These are phyloP conservation scores for Dromiciops gliroides DNA, from an alignment of 2,113 vertebrate species.

Conservation along the genomic window DNA sequence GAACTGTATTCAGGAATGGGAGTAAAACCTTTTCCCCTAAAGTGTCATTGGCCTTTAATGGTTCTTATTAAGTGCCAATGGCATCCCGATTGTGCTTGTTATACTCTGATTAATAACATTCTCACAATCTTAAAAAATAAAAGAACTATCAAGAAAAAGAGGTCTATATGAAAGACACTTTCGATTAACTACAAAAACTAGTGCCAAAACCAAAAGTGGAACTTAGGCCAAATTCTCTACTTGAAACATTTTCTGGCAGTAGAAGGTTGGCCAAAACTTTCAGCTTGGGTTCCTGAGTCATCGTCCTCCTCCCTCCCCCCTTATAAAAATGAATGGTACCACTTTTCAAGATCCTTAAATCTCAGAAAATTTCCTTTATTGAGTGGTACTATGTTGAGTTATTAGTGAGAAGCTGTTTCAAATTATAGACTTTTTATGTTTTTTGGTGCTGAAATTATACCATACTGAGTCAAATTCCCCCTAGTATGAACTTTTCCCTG, in stretches of 20 bases:
- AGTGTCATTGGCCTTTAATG: rapidly evolving
- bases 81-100: not conserved
- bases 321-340: not conserved
- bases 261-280: not conserved
- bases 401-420: not conserved
- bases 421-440: not conserved
- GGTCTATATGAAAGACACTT: not conserved
- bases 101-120: not conserved
- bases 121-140: not conserved
- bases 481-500: rapidly evolving
- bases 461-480: not conserved
- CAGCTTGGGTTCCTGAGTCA: not conserved
- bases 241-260: not conserved
- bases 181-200: not conserved
- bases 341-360: conserved; percentile 1
- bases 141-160: not conserved
- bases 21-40: too few species aligned
- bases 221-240: not conserved
- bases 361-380: conserved; percentile 2
- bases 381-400: not conserved
- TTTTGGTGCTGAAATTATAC: not conserved
- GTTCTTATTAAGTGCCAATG: not conserved
- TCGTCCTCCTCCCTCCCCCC: not conserved
- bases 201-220: not conserved
- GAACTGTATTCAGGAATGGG: not conserved